These are phyloP conservation scores for Grapholita molesta DNA, from an alignment of 1,140 invertebrate genomes.

Conservation along the genomic window DNA sequence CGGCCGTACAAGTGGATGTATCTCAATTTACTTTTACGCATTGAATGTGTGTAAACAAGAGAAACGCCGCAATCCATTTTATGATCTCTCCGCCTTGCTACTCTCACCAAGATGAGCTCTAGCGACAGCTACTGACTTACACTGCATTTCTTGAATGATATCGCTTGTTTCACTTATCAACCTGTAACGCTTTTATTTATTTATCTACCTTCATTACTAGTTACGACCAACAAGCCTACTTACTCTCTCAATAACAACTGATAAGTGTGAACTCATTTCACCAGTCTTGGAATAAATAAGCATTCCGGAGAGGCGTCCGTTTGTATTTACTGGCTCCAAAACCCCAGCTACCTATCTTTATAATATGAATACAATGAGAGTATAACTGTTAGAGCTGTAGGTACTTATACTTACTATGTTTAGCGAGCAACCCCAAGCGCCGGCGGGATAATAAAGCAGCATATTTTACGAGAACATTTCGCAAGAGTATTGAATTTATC, in stretches of 20 bases:
- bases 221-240: not conserved
- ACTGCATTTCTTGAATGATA: not conserved
- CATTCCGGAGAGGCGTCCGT: not conserved
- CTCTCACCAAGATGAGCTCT: conserved; percentile 5
- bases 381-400: not conserved
- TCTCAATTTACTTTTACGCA: not conserved
- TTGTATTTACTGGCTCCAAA: conserved; percentile 6
- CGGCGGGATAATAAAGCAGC: conserved; percentile 34
- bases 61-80: conserved; percentile 14
- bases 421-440: conserved; percentile 13
- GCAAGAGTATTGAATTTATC: conserved; percentile 71
- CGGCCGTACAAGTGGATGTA: not conserved
- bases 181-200: not conserved
- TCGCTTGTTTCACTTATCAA: not conserved
- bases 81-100: conserved; percentile 9
- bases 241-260: not conserved
- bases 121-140: conserved; percentile 6
- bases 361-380: not conserved
- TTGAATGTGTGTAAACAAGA: conserved; percentile 5
- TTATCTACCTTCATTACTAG: not conserved
- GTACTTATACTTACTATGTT: conserved; percentile 1
- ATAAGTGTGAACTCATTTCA: conserved; percentile 6
- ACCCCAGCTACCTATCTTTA: not conserved
- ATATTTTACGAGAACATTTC: conserved; percentile 71
- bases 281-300: not conserved